Conservation (phyloP, 2,888 invertebrate species). For the Cordylochernes scorpioides region DNA sequence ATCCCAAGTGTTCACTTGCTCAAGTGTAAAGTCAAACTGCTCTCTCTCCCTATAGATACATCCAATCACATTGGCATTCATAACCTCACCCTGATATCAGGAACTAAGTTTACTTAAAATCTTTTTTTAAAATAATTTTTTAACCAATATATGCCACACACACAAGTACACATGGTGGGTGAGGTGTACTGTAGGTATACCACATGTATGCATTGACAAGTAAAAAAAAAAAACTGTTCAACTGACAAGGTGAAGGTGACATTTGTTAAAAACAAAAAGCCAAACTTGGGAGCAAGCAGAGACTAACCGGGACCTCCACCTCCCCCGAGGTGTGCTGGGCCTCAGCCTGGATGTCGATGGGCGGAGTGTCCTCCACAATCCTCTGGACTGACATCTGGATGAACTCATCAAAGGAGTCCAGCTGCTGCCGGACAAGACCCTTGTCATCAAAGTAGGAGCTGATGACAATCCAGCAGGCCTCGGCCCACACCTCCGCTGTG, state of each 20-base stretch:
- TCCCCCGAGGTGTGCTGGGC: conserved; percentile 83
- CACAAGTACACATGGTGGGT: too few relatives aligned
- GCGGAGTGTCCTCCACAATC: conserved; percentile 96
- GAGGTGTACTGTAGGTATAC: too few relatives aligned
- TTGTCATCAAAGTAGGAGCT: conserved; percentile 99
- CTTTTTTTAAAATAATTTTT: too few relatives aligned
- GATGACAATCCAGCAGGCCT: conserved; percentile 99
- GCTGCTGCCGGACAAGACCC: conserved; percentile 88
- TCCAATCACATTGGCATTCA: too few relatives aligned
- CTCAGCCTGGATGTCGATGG: conserved; percentile 84
- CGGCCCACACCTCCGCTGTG: conserved; percentile 93
- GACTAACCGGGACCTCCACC: conserved; percentile 48
- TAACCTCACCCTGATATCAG: too few relatives aligned
- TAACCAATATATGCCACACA: too few relatives aligned
- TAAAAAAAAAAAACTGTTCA: conserved; percentile 2
- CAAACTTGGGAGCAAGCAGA: conserved; percentile 3
- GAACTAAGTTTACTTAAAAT: too few relatives aligned
- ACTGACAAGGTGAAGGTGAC: neutral
- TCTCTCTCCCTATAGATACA: too few relatives aligned
- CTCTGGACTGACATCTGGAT: conserved; percentile 99
- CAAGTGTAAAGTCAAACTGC: too few relatives aligned
- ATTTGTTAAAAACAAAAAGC: neutral
- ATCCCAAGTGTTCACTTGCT: too few relatives aligned
- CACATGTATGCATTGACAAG: too few relatives aligned
- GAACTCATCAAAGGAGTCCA: conserved; percentile 98